Percentiles rank a stretch among this genome's conserved stretches.
Conservation (phyloP, 2,113 vertebrate genomes). For the Leptosomus discolor region DNA sequence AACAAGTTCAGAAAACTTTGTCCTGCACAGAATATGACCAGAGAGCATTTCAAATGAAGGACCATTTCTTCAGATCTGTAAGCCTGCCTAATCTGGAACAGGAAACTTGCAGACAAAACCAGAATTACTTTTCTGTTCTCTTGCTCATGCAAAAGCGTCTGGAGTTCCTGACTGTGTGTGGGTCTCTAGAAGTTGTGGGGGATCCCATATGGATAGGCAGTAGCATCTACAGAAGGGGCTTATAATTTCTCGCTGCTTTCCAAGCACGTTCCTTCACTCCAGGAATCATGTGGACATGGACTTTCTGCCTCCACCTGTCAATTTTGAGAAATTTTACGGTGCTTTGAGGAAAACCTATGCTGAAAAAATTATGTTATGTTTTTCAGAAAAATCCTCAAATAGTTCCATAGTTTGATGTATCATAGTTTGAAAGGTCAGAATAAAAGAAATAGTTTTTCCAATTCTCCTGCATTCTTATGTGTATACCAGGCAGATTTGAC, state of each 20-base stretch:
- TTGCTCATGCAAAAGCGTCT: neutral
- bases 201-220: neutral
- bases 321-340: neutral
- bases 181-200: neutral
- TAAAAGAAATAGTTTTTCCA: neutral
- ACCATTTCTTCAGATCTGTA: neutral
- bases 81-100: neutral
- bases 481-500: neutral
- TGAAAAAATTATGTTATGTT: neutral
- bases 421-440: neutral
- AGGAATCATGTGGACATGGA: neutral
- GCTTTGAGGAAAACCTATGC: neutral
- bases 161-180: neutral
- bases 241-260: neutral
- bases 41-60: neutral
- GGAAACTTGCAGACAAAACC: neutral
- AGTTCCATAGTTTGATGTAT: neutral
- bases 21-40: neutral
- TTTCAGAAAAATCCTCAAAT: neutral
- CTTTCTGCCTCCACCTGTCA: neutral
- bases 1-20: neutral
- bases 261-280: neutral
- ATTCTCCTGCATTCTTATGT: neutral
- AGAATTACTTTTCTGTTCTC: neutral
- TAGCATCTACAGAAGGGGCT: neutral